A percentile compares a stretch with the other conserved stretches of the same genome.
phyloP scores from a whole-genome alignment of 2,888 invertebrate genomes.

The Pterobdella sp. region DNA sequence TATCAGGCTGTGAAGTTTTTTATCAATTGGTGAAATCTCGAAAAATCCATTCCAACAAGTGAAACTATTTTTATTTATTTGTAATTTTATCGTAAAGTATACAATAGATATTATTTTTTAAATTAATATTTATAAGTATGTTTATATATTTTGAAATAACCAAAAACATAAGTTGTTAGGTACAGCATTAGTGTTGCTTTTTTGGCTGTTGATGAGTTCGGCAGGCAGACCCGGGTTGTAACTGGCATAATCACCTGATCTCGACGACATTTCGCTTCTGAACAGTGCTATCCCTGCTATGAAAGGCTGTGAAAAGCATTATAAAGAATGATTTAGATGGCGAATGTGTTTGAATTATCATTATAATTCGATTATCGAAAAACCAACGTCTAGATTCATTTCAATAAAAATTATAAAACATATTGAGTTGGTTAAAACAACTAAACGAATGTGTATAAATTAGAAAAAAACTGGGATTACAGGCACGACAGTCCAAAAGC shows the following conservation, averaged over 20 bases:
- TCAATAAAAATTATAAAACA: too few relatives aligned
- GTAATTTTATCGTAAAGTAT: neutral
- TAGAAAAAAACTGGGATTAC: too few relatives aligned
- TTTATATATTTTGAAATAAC: too few relatives aligned
- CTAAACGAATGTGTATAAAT: too few relatives aligned
- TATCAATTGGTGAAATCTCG: neutral
- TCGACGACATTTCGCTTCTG: neutral
- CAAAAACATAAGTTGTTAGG: too few relatives aligned
- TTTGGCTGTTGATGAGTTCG: constrained; percentile 14
- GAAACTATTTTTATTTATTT: neutral
- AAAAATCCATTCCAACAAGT: neutral
- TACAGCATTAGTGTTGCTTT: constrained; percentile 8
- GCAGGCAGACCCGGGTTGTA: constrained; percentile 15
- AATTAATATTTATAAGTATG: neutral
- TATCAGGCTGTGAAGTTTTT: constrained; percentile 15
- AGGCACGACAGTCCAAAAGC: neutral
- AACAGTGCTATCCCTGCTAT: constrained; percentile 19
- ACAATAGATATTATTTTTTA: neutral
- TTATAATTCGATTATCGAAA: too few relatives aligned
- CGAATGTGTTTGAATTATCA: too few relatives aligned
- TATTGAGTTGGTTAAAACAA: too few relatives aligned
- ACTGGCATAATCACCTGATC: neutral
- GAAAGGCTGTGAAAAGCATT: constrained; percentile 3
- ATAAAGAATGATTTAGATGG: neutral
- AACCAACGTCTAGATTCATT: too few relatives aligned